Evolutionary conservation across 2,113 vertebrate species (phyloP), one percentile per base, ranked within the genome.

Genomic region (Synodontis membranacea): DNA sequence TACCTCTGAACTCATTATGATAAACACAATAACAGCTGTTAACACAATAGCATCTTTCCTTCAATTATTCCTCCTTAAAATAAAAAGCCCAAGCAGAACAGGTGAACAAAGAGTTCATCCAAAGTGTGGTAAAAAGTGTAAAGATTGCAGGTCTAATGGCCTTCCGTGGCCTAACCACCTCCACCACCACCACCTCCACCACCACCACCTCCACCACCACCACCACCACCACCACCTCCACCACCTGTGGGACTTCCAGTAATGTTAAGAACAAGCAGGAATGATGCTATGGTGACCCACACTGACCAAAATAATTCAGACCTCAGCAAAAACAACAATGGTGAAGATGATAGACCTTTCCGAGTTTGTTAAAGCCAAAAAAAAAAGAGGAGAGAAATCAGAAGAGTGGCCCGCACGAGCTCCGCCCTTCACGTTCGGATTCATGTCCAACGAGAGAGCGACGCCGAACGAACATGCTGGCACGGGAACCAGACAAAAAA

Each of bases 81-180:
- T 34, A 78, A 64, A 34, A 37, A 23, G 39, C 68, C 93, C 92
- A 93, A 94, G 93, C 86, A 89, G 93, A 95, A 94, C 91, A 89
- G 94, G 92, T 92, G 93, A 94, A 96, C 94, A 93, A 95, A 92
- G 93, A 93, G 96, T 96, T 96, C 95, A 96, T 91, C 93, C 93
- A 92, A 91, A 76, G 84, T 95, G 93, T 92, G 94, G 94, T 96
- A 96, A 96, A 96, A 95, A 94, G 93, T 94, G 64, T 92, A 92
- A 92, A 91, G 92, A 90, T 94, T 91, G 94, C 86, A 91, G 88
- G 91, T 91, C 92, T 93, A 94, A 96, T 94, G 95, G 94, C 95
- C 95, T 91, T 94, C 91, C 88, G 93, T 94, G 94, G 95, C 91
- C 88, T 34, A 14, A 28, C n/a, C 23, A 72, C 46, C 72, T 31